Base-by-base conservation (phyloP, 2,888 invertebrate genomes). In the Ormyrus pomaceus region DNA sequence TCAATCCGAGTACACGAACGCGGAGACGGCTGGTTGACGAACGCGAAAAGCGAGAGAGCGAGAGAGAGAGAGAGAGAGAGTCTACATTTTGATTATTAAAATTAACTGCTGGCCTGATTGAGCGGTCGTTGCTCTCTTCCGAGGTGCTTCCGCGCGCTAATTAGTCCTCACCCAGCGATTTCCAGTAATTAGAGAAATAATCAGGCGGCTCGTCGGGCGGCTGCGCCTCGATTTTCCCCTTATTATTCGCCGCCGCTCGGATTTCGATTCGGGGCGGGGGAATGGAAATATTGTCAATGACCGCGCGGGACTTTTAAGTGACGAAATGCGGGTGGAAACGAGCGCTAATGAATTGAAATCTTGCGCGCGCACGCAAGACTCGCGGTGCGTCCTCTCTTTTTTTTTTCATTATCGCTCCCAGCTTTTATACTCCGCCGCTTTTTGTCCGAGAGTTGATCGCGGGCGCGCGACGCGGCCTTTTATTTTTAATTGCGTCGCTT, bases 11-110 rank as follows among this genome's bases (percentile, higher is more conserved):
- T 68, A 58, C 64, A 74, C 61, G 61, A 61, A 75, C 59, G 19
- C 51, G 19, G 19, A 11, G 58, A 66, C 74, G 58, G 59, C 13
- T 51, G 59, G n/a, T 50, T 19, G 19, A 19, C 19, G 1, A 19
- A 19, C 19, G 19, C 19, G 1, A 19, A 19, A 19, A 19, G 19
- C 19, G 19, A 19, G 19, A 19, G 19, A 19, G 19, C 1, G 2
- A 19, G 13, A 13, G 59, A 2, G 19, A 19, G 53, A n/a, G 2
- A 19, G 13, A 13, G 59, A 2, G 19, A 19, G 53, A n/a, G 11
- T 53, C 8, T 34, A 68, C 45, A 76, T 69, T 70, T 69, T 50
- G 62, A 76, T 70, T 76, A 76, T 69, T 76, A 69, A 69, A 76
- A 69, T 76, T 69, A 69, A 76, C 13, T 48, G 75, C n/a, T 45